These are phyloP conservation scores for Dryas iulia DNA, from an alignment of 1,140 invertebrate species.

Conservation along the genomic window DNA sequence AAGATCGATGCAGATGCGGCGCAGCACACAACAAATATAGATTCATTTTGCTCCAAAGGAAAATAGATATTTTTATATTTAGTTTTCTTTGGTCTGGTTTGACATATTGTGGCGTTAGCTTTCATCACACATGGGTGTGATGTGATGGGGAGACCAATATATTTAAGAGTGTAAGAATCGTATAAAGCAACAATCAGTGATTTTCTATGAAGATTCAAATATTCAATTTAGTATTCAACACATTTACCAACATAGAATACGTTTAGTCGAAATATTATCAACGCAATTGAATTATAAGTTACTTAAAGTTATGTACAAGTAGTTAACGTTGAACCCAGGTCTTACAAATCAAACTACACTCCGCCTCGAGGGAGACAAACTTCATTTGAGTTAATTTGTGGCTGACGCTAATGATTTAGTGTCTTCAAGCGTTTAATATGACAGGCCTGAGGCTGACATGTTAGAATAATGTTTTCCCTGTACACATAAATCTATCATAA, in stretches of 20 bases:
- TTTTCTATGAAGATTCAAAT: no score
- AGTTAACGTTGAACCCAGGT: not conserved
- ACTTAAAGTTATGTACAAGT: not conserved
- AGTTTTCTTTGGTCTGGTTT: no score
- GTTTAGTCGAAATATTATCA: not conserved
- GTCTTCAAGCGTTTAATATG: constrained; percentile 13
- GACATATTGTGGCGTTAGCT: no score
- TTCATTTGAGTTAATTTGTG: constrained; percentile 6
- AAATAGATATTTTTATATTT: no score
- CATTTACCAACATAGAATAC: not conserved
- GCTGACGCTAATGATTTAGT: constrained; percentile 13
- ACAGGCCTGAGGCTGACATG: constrained; percentile 6
- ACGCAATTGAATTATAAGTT: not conserved
- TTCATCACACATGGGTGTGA: no score
- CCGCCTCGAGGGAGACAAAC: not conserved
- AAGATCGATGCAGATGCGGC: no score
- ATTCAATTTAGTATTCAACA: not conserved
- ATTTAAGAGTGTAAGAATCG: no score
- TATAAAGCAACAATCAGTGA: no score
- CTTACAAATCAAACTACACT: not conserved
- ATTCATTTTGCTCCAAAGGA: no score
- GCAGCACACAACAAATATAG: no score
- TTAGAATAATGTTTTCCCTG: constrained; percentile 2
- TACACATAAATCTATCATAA: not conserved
- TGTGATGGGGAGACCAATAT: no score